phyloP scores from a whole-genome alignment of 2,797 vertebrate species.

The Coilia nasus region DNA sequence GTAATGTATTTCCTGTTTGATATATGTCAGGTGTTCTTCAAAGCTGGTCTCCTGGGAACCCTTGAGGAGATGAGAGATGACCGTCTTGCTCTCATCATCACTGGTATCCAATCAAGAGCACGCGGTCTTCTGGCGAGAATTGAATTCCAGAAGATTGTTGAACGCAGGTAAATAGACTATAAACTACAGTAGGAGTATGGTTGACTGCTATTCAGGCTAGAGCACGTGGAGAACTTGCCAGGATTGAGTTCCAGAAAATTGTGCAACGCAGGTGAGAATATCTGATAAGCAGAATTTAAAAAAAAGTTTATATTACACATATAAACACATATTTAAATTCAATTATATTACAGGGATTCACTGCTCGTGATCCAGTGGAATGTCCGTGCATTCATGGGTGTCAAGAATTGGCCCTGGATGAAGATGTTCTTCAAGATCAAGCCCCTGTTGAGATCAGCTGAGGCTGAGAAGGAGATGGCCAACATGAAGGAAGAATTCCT shows the following conservation, averaged over 20 bases:
- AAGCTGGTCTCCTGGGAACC: conserved; percentile 83
- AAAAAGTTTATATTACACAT: no score
- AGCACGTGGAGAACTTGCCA: conserved; percentile 59
- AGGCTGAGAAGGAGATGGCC: conserved; percentile 74
- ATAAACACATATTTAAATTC: background rate
- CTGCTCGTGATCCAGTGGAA: conserved; percentile 76
- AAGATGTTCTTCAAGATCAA: conserved; percentile 79
- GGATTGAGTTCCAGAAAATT: conserved; percentile 66
- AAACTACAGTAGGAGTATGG: no score
- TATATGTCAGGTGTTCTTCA: conserved; percentile 93
- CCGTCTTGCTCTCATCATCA: conserved; percentile 80
- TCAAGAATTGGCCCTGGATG: conserved; percentile 79
- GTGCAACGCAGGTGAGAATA: conserved; percentile 66
- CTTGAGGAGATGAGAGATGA: conserved; percentile 89
- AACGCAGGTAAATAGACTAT: conserved; percentile 80
- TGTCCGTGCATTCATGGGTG: conserved; percentile 74
- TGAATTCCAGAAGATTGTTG: conserved; percentile 81
- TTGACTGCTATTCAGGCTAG: conserved; percentile 61
- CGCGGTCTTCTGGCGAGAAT: conserved; percentile 79
- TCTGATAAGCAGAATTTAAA: no score
- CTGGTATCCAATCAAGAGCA: conserved; percentile 78
- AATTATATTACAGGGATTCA: conserved; percentile 58
- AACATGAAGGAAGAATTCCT: conserved; percentile 87
- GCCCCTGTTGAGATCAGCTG: conserved; percentile 72
- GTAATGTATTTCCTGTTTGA: no score